phyloP scores from a whole-genome alignment of 2,888 invertebrate genomes.

The Drosophila anomelani region DNA sequence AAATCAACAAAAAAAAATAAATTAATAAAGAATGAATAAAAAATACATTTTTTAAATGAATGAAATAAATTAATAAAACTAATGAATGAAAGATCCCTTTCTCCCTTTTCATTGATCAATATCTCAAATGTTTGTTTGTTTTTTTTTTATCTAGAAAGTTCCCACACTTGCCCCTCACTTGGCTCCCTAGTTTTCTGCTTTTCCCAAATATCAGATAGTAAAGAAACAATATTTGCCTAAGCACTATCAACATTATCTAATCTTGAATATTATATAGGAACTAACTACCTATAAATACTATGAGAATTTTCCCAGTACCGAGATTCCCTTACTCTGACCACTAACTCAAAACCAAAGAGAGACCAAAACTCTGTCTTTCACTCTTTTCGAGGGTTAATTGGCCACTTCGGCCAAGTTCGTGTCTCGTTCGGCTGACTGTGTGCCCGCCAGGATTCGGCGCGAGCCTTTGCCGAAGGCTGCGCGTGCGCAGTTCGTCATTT shows the following conservation, averaged over 20 bases:
- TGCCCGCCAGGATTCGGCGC: neutral
- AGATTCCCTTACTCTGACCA: constrained; percentile 18
- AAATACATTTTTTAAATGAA: neutral
- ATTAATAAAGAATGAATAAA: neutral
- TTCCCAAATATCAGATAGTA: neutral
- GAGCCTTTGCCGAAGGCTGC: constrained; percentile 52
- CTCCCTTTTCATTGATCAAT: neutral
- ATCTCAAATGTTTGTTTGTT: neutral
- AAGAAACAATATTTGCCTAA: neutral
- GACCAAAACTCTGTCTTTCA: neutral
- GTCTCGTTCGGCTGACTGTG: neutral
- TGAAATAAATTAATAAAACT: neutral
- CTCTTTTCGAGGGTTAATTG: neutral
- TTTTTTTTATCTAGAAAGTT: neutral
- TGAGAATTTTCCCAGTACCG: constrained; percentile 8
- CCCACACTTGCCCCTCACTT: neutral
- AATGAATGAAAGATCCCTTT: neutral
- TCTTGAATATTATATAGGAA: neutral
- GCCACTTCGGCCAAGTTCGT: constrained; percentile 1
- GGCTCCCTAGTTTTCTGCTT: no score
- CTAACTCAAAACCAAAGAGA: constrained; percentile 17
- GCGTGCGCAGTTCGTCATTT: constrained; percentile 63
- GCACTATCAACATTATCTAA: constrained; percentile 6
- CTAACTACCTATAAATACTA: neutral
- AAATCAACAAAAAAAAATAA: neutral